Evolutionary conservation across 2,113 vertebrate genomes (phyloP).

Genomic region (Sinocyclocheilus grahami): DNA sequence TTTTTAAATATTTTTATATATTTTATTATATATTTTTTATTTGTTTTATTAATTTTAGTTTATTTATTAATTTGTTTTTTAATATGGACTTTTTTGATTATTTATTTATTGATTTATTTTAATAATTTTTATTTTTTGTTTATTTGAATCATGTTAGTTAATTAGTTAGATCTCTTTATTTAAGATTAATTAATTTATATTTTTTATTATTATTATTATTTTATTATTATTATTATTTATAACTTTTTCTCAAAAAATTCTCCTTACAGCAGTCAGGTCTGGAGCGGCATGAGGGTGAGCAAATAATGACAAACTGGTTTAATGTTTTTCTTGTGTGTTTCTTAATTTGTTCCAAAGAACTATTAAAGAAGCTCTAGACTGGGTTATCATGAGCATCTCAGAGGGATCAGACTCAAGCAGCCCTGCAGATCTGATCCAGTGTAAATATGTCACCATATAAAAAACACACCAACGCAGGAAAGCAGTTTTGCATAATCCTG

Average conservation of each 20-base stretch:
- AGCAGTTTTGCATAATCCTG: slow-evolving; percentile 78
- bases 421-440: background rate
- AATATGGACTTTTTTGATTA: background rate
- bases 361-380: background rate
- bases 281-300: no score
- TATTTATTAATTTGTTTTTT: no score
- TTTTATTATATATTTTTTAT: background rate
- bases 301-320: background rate
- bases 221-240: no score
- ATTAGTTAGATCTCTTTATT: no score
- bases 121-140: no score
- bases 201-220: no score
- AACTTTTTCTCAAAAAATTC: background rate
- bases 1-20: background rate
- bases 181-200: no score
- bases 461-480: slow-evolving; percentile 34
- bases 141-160: no score
- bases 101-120: background rate
- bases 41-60: no score
- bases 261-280: background rate
- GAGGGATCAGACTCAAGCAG: background rate
- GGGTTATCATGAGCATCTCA: background rate
- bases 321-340: background rate
- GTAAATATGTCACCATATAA: background rate
- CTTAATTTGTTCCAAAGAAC: no score